A percentile compares a stretch with the other conserved stretches of the same genome.
Conservation (phyloP, 1,140 invertebrate genomes). For the Myzus persicae region DNA sequence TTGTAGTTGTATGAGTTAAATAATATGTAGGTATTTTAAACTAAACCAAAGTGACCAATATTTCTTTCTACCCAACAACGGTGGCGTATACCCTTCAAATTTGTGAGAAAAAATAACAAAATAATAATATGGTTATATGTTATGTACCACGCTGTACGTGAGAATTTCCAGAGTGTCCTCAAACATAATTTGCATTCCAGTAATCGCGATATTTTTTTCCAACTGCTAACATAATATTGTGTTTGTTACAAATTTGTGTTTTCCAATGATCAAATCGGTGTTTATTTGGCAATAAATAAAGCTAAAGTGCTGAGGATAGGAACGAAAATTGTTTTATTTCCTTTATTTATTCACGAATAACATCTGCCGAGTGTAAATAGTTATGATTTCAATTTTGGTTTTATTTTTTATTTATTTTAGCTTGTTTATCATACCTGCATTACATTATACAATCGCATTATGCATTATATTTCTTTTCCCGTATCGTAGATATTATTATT, state of each 20-base stretch:
- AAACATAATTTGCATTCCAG: not conserved
- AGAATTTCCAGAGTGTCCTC: not conserved
- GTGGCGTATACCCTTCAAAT: no score
- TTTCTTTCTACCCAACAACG: no score
- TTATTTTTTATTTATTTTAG: not conserved
- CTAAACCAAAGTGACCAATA: no score
- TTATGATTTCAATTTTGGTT: not conserved
- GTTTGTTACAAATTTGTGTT: not conserved
- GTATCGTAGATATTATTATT: not conserved
- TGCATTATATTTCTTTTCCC: not conserved
- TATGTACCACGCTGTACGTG: no score
- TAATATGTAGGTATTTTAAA: no score
- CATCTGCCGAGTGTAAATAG: not conserved
- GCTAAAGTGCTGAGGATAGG: not conserved
- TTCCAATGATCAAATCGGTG: not conserved
- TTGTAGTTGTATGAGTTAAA: no score
- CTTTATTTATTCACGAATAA: not conserved
- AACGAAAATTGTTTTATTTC: conserved; percentile 11
- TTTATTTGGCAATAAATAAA: not conserved
- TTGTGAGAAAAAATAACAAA: no score
- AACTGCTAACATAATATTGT: not conserved
- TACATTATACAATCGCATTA: not conserved
- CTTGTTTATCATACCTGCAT: not conserved
- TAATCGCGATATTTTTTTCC: not conserved
- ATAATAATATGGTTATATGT: not conserved